Percentiles rank a stretch among this genome's conserved stretches.
Conservation (phyloP, 2,888 invertebrate genomes). For the Falcaria lacertinaria region DNA sequence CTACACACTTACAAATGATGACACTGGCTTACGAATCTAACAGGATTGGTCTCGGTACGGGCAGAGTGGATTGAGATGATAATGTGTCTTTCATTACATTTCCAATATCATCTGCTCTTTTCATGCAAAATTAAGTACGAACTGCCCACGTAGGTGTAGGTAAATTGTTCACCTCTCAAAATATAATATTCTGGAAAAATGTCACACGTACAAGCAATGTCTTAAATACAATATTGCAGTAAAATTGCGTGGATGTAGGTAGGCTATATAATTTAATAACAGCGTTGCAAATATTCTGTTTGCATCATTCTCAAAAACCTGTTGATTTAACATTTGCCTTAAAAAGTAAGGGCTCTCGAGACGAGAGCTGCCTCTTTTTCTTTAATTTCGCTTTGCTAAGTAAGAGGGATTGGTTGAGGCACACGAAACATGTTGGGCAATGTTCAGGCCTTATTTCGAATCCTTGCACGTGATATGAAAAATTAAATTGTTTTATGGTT, state of each 20-base stretch:
- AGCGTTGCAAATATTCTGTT: conserved; percentile 33
- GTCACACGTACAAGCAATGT: conserved; percentile 12
- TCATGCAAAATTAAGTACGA: too few species aligned
- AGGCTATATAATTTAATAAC: conserved; percentile 23
- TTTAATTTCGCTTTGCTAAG: conserved; percentile 50
- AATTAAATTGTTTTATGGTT: conserved; percentile 41
- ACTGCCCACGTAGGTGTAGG: too few species aligned
- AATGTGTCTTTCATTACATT: too few species aligned
- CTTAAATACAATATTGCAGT: conserved; percentile 26
- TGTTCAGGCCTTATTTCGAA: not conserved
- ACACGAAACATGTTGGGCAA: conserved; percentile 32
- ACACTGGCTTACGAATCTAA: conserved; percentile 40
- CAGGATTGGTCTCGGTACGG: conserved; percentile 39
- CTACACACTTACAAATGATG: conserved; percentile 49
- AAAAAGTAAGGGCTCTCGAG: conserved; percentile 46
- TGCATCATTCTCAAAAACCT: conserved; percentile 58
- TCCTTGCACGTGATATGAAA: not conserved
- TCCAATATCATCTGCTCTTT: conserved; percentile 14
- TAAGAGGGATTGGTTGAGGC: conserved; percentile 40
- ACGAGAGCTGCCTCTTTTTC: conserved; percentile 34
- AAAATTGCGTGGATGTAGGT: conserved; percentile 30
- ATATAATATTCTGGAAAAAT: not conserved
- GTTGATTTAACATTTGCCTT: conserved; percentile 67
- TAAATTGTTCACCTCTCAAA: too few species aligned
- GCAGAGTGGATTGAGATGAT: too few species aligned